Evolutionary conservation across 2,797 vertebrate genomes (phyloP).

Genomic region (Etheostoma perlongum): DNA sequence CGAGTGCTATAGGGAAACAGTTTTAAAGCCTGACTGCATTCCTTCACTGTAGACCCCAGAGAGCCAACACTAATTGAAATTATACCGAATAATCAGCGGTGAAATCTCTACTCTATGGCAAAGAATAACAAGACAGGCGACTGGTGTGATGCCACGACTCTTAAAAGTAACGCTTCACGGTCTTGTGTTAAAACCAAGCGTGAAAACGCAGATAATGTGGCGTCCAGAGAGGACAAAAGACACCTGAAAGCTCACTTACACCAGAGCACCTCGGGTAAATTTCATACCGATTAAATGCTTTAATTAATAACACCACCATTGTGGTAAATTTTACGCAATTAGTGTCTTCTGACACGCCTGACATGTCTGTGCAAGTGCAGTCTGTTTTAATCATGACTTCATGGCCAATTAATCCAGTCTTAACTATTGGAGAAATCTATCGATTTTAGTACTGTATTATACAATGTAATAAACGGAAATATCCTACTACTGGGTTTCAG

Average conservation of each 20-base stretch:
- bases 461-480: background rate
- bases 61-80: slow-evolving; percentile 75
- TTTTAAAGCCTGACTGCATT: slow-evolving; percentile 39
- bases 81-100: slow-evolving; percentile 75
- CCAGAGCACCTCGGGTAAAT: slow-evolving; percentile 65
- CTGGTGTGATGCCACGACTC: slow-evolving; percentile 53
- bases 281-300: slow-evolving; percentile 85
- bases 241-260: slow-evolving; percentile 54
- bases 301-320: slow-evolving; percentile 43
- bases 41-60: slow-evolving; percentile 10
- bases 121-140: slow-evolving; percentile 57
- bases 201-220: slow-evolving; percentile 80
- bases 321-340: slow-evolving; percentile 81
- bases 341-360: slow-evolving; percentile 47
- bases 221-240: slow-evolving; percentile 75
- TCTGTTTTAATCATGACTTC: too few species aligned
- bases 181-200: slow-evolving; percentile 77
- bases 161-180: slow-evolving; percentile 68
- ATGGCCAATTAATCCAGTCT: background rate
- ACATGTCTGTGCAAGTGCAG: background rate
- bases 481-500: background rate
- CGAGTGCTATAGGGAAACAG: slow-evolving; percentile 27
- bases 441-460: background rate
- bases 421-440: background rate
- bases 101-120: slow-evolving; percentile 58